Evolutionary conservation across 2,113 vertebrate genomes (phyloP).

Genomic region (Pedetes capensis): DNA sequence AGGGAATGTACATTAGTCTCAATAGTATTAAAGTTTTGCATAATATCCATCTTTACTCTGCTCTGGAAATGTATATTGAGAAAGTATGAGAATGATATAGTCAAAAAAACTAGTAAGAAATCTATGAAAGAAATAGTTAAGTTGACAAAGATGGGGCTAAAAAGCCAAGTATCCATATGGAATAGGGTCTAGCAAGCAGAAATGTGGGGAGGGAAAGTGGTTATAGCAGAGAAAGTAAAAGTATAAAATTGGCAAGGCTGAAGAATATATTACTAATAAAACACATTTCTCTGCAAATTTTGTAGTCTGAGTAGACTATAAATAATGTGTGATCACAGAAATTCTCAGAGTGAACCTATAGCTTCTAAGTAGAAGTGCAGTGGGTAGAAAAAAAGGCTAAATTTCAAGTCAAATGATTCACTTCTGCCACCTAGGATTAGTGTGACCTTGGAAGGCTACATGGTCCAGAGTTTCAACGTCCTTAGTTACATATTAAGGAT

Average conservation of each 20-base stretch:
- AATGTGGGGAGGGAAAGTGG: slow-evolving; percentile 44
- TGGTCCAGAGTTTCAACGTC: not conserved
- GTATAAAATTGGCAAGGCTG: slow-evolving; percentile 71
- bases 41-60: not conserved
- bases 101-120: slow-evolving; percentile 45
- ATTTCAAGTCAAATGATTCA: slow-evolving; percentile 67
- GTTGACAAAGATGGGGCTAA: slow-evolving; percentile 52
- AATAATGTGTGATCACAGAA: slow-evolving; percentile 79
- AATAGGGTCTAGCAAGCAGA: slow-evolving; percentile 60
- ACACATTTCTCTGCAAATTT: slow-evolving; percentile 74
- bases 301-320: slow-evolving; percentile 75
- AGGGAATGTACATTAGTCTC: not conserved
- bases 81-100: not conserved
- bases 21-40: not conserved
- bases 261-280: slow-evolving; percentile 80
- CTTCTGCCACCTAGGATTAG: slow-evolving; percentile 45
- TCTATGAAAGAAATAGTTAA: slow-evolving; percentile 55
- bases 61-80: not conserved
- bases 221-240: slow-evolving; percentile 63
- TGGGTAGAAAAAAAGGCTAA: not conserved
- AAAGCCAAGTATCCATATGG: slow-evolving; percentile 73
- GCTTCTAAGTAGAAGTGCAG: slow-evolving; percentile 65
- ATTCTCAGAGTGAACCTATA: slow-evolving; percentile 76
- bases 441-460: slow-evolving; percentile 58
- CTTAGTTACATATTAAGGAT: not conserved